These are phyloP conservation scores for Catostomus latipinnis DNA, from an alignment of 2,797 vertebrate genomes.

Conservation along the genomic window DNA sequence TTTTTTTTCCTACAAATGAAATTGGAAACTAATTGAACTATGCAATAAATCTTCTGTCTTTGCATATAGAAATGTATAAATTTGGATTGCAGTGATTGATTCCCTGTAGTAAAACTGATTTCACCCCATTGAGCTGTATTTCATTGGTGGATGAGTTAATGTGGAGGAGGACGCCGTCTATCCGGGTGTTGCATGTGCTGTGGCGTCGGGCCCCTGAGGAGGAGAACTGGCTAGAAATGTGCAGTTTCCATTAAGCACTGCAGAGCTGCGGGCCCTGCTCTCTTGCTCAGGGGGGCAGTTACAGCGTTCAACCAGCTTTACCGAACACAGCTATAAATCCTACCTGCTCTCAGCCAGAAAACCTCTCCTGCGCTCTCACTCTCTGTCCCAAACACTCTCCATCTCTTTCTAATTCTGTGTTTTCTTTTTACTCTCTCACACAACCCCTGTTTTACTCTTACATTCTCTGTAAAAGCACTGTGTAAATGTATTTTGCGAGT, in stretches of 20 bases:
- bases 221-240: slow-evolving; percentile 67
- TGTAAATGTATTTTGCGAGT: slow-evolving; percentile 59
- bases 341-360: slow-evolving; percentile 61
- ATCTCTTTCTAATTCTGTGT: neutral
- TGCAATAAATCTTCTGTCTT: neutral
- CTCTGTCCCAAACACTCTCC: slow-evolving; percentile 16
- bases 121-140: neutral
- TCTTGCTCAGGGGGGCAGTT: slow-evolving; percentile 78
- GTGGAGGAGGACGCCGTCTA: neutral
- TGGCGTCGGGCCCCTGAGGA: neutral
- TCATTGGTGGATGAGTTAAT: slow-evolving; percentile 31
- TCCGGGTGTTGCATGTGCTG: neutral
- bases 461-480: slow-evolving; percentile 37
- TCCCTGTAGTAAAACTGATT: neutral
- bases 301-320: slow-evolving; percentile 77
- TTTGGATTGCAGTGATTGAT: neutral
- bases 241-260: slow-evolving; percentile 77
- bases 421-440: slow-evolving; percentile 20
- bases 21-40: neutral
- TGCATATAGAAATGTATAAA: neutral
- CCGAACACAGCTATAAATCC: slow-evolving; percentile 79
- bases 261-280: slow-evolving; percentile 66
- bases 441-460: slow-evolving; percentile 1
- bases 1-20: neutral
- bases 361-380: slow-evolving; percentile 13